A percentile compares a stretch with the other conserved stretches of the same genome.
These are phyloP conservation scores for Griposia aprilina DNA, from an alignment of 2,888 invertebrate genomes.

Conservation along the genomic window DNA sequence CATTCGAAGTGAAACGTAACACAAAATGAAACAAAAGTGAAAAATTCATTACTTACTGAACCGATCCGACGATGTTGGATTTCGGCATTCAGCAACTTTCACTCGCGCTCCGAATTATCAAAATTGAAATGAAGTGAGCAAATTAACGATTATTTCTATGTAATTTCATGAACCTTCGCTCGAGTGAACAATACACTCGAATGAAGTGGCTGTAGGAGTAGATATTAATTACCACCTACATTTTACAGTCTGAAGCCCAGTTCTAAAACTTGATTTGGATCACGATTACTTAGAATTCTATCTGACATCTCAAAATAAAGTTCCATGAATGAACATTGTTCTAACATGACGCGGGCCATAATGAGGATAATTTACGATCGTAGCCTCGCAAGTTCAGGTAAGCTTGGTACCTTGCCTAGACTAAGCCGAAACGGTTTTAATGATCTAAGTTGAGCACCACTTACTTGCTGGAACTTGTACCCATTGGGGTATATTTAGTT, in stretches of 20 bases:
- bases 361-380: slow-evolving; percentile 2
- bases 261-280: slow-evolving; percentile 8
- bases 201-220: no score
- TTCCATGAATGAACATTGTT: neutral
- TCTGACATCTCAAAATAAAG: neutral
- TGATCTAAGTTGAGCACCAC: slow-evolving; percentile 3
- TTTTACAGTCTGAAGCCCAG: neutral
- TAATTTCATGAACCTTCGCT: no score
- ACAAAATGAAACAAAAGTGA: no score
- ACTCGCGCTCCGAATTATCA: no score
- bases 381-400: neutral
- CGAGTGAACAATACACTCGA: no score
- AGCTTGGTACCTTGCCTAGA: slow-evolving; percentile 15
- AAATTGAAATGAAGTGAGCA: no score
- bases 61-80: no score
- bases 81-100: no score
- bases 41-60: no score
- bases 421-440: slow-evolving; percentile 17
- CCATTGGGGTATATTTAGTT: neutral
- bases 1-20: no score
- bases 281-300: neutral
- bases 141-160: no score
- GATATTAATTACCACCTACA: neutral
- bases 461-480: neutral
- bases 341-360: neutral